These are phyloP conservation scores for Chaetoderma sp. DNA, from an alignment of 2,888 invertebrate genomes.

Conservation along the genomic window DNA sequence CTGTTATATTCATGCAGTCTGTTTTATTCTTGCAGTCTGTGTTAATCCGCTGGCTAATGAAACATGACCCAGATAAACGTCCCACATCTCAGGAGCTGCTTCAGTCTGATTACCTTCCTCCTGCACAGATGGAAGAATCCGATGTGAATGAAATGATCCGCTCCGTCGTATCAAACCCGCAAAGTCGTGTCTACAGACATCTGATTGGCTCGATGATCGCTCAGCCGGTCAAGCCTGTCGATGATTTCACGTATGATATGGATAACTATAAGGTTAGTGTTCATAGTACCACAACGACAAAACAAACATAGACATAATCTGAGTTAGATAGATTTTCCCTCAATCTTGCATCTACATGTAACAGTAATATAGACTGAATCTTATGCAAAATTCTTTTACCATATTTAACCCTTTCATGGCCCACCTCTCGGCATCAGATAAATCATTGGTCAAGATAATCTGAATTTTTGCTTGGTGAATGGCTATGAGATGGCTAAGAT, in stretches of 20 bases:
- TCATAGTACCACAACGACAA: neutral
- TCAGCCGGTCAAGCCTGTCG: conserved; percentile 75
- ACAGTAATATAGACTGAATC: neutral
- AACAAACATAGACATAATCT: neutral
- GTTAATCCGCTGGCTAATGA: conserved; percentile 79
- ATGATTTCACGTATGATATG: conserved; percentile 86
- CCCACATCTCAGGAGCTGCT: conserved; percentile 89
- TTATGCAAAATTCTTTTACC: neutral
- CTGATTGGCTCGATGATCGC: conserved; percentile 69
- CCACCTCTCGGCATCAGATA: neutral
- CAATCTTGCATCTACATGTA: neutral
- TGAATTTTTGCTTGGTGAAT: too few relatives aligned
- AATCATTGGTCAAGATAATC: too few relatives aligned
- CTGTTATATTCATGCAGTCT: too few relatives aligned
- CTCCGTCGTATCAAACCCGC: conserved; percentile 84
- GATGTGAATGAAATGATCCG: conserved; percentile 83
- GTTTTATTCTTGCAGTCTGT: conserved; percentile 54
- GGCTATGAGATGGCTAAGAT: too few relatives aligned
- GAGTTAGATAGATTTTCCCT: too few relatives aligned
- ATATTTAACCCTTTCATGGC: neutral
- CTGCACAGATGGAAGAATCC: conserved; percentile 85
- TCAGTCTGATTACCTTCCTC: conserved; percentile 85
- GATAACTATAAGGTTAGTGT: conserved; percentile 69
- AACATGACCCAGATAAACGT: conserved; percentile 85
- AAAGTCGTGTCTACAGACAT: conserved; percentile 81